Percentiles rank a stretch among this genome's conserved stretches.
Evolutionary conservation across 2,113 vertebrate genomes (phyloP).

Genomic region (Salminus brasiliensis): DNA sequence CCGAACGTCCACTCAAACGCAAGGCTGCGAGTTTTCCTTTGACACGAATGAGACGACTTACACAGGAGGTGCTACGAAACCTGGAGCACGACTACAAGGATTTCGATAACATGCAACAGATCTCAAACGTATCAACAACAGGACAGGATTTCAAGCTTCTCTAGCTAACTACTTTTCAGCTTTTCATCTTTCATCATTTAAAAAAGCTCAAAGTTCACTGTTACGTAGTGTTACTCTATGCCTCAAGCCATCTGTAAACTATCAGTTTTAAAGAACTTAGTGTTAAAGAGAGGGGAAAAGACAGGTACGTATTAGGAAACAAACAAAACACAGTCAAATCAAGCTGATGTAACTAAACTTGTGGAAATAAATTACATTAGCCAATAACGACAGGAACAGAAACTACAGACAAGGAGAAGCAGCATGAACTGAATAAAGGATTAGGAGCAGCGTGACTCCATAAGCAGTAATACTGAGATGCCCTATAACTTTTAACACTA

Average conservation of each 20-base stretch:
- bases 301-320: not conserved
- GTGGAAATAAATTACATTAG: constrained; percentile 46
- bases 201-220: not conserved
- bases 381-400: not conserved
- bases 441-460: not conserved
- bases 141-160: constrained; percentile 9
- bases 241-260: constrained; percentile 31
- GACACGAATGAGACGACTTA: not conserved
- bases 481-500: constrained; percentile 39
- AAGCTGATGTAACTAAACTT: not conserved
- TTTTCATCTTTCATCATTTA: constrained; percentile 16
- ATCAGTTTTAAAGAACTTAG: not conserved
- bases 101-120: constrained; percentile 16
- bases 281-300: constrained; percentile 13
- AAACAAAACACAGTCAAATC: not conserved
- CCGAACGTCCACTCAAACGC: not conserved
- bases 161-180: not conserved
- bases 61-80: not conserved
- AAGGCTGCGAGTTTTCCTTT: not conserved
- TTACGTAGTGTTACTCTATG: constrained; percentile 24
- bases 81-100: not conserved
- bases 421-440: constrained; percentile 23
- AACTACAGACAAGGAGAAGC: constrained; percentile 23
- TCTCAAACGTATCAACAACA: not conserved
- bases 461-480: constrained; percentile 41